Base-by-base conservation (phyloP, 2,888 invertebrate species). In the Lottia scabra region DNA sequence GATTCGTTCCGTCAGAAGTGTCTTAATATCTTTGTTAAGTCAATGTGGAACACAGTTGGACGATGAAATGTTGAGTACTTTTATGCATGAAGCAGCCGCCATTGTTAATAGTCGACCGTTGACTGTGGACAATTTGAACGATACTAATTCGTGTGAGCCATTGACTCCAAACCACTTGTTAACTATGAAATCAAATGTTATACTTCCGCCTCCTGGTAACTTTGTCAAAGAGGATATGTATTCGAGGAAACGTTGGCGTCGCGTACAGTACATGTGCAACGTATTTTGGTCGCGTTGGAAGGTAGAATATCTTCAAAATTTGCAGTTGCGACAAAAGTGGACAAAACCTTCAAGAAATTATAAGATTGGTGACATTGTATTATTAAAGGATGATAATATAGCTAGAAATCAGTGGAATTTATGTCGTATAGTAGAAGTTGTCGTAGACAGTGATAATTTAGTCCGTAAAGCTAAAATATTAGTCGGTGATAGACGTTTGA, bases 271-370 rank as follows among this genome's bases (percentile, higher is more conserved):
- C 68, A 23, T 81, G 4, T 72, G 74, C 15, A 74, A 81, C 30
- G 70, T 75, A 43, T 80, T 82, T 68, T 82, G 79, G 80, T 10
- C n/a, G 48, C 70, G 80, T 2, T 81, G 80, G 79, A 63, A 69
- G 30, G 45, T 23, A 43, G 81, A 82, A 46, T 80, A 30, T 30
- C 5, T 30, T 4, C 30, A 30, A 30, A 30, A 30, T 30, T 30
- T 30, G 5, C 30, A 30, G 5, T 30, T 30, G 30, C 30, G 30
- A 2, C 30, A 30, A 5, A 30, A 30, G n/a, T n/a, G n/a, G n/a
- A n/a, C n/a, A n/a, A n/a, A n/a, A n/a, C n/a, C n/a, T n/a, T n/a
- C n/a, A n/a, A n/a, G n/a, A n/a, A n/a, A n/a, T n/a, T n/a, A n/a
- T n/a, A n/a, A n/a, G n/a, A n/a, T n/a, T n/a, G n/a, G n/a, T n/a